phyloP scores from a whole-genome alignment of 2,888 invertebrate genomes.

The Entomobrya multifasciata region DNA sequence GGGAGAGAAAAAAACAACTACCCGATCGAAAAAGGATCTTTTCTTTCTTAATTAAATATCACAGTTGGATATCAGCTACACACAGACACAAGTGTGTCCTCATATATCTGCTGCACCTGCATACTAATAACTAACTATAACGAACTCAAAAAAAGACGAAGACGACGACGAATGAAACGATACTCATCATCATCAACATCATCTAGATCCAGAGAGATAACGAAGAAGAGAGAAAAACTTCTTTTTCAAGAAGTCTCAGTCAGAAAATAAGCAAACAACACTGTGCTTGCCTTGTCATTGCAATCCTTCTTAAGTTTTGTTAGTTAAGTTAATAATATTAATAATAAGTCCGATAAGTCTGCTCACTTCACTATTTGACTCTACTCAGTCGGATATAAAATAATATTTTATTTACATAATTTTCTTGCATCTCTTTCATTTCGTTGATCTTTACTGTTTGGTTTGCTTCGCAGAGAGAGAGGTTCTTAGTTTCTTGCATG shows the following conservation, averaged over 20 bases:
- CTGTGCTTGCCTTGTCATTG: constrained; percentile 74
- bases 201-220: constrained; percentile 9
- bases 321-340: constrained; percentile 43
- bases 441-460: constrained; percentile 40
- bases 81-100: constrained; percentile 79
- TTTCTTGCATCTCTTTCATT: constrained; percentile 15
- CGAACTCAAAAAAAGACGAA: constrained; percentile 1
- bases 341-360: constrained; percentile 29
- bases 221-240: constrained; percentile 20
- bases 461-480: constrained; percentile 13
- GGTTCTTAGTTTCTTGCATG: no score
- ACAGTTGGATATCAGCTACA: constrained; percentile 78
- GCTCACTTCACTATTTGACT: constrained; percentile 50
- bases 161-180: constrained; percentile 24
- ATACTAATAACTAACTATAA: constrained; percentile 73
- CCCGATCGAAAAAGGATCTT: constrained; percentile 74
- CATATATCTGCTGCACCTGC: constrained; percentile 74
- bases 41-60: constrained; percentile 80
- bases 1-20: constrained; percentile 29
- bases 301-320: constrained; percentile 21
- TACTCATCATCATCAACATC: constrained; percentile 27
- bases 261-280: constrained; percentile 11
- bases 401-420: constrained; percentile 8
- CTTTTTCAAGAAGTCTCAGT: no score
- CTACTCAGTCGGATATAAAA: constrained; percentile 48